Percentiles rank a stretch among this genome's conserved stretches.
Conservation (phyloP, 2,888 invertebrate genomes). For the Ommatoiulus sabulosus region DNA sequence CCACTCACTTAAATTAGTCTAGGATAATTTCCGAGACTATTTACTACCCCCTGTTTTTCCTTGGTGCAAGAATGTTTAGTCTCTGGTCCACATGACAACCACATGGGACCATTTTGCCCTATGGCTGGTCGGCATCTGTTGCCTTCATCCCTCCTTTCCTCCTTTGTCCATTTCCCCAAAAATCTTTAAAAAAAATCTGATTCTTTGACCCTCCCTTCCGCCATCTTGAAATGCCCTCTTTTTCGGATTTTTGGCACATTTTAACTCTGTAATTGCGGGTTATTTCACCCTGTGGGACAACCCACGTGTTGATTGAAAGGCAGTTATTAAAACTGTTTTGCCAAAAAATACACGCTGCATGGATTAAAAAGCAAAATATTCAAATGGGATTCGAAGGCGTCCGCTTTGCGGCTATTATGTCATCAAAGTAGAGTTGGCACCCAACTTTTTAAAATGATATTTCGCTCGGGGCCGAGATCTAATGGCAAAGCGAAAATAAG, state of each 20-base stretch:
- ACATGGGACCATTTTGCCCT: conserved; percentile 34
- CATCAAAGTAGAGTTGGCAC: conserved; percentile 1
- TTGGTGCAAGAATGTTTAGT: background rate
- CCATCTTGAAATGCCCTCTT: conserved; percentile 2
- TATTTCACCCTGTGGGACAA: conserved; percentile 27
- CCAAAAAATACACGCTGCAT: too few species aligned
- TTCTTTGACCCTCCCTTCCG: conserved; percentile 34
- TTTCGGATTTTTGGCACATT: conserved; percentile 10
- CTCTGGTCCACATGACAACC: conserved; percentile 34
- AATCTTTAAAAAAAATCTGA: background rate
- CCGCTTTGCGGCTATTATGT: background rate
- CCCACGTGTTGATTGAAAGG: conserved; percentile 34
- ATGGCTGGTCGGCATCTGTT: conserved; percentile 34
- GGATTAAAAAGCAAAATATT: background rate
- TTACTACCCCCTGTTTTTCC: conserved; percentile 7
- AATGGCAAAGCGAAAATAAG: background rate
- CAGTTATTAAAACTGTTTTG: conserved; percentile 14
- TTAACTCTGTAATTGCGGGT: background rate
- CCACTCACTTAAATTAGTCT: conserved; percentile 34
- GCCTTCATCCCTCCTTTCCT: conserved; percentile 3
- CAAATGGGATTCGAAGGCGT: background rate
- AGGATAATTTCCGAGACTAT: conserved; percentile 34
- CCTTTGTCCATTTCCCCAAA: conserved; percentile 14
- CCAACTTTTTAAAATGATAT: background rate
- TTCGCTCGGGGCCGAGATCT: background rate